Percentiles rank a stretch among this genome's conserved stretches.
phyloP scores from a whole-genome alignment of 2,797 vertebrate genomes.

The Podarcis siculus region DNA sequence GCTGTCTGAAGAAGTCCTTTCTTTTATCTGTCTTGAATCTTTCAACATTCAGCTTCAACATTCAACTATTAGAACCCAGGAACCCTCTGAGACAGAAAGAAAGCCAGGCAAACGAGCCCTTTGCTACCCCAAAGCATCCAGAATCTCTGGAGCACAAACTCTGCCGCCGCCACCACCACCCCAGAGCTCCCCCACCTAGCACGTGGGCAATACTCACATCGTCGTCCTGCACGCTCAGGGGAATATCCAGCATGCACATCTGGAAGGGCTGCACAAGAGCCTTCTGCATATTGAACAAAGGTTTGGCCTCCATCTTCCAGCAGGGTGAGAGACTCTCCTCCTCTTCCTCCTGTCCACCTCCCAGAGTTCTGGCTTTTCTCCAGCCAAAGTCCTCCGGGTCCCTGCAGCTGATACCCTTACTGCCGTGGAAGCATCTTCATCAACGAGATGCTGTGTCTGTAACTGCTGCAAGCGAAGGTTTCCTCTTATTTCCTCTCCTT shows the following conservation, averaged over 20 bases:
- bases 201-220: slow-evolving; percentile 78
- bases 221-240: slow-evolving; percentile 84
- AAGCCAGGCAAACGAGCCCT: not conserved
- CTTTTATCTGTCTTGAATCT: too few relatives aligned
- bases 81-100: too few relatives aligned
- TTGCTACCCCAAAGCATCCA: not conserved
- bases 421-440: slow-evolving; percentile 54
- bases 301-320: slow-evolving; percentile 84
- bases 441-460: slow-evolving; percentile 40
- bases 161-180: not conserved
- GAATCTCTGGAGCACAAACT: not conserved
- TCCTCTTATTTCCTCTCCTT: slow-evolving; percentile 50
- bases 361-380: not conserved
- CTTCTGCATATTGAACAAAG: slow-evolving; percentile 87
- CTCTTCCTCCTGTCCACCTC: not conserved
- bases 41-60: too few relatives aligned
- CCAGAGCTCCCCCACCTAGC: not conserved
- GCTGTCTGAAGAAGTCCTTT: too few relatives aligned
- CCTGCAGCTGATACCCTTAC: slow-evolving; percentile 5
- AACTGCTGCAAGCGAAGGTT: slow-evolving; percentile 26
- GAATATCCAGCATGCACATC: slow-evolving; percentile 90
- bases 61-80: too few relatives aligned
- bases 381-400: slow-evolving; percentile 2
- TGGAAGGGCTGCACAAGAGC: slow-evolving; percentile 88
- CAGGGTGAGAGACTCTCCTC: slow-evolving; percentile 49